Evolutionary conservation across 2,797 vertebrate species (phyloP).

Genomic region (Enteromius paludinosus): DNA sequence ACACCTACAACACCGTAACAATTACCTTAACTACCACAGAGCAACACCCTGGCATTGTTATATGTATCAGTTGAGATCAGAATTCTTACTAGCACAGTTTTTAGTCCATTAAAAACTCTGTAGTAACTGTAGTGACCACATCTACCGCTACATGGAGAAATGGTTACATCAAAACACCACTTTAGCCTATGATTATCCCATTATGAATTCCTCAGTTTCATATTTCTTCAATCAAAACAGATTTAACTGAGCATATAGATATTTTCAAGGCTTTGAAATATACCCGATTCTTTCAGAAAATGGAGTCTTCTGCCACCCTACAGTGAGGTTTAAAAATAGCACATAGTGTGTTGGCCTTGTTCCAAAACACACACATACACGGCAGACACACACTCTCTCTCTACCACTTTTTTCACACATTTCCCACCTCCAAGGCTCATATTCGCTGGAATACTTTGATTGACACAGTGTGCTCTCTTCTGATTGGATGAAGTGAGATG

Average conservation of each 20-base stretch:
- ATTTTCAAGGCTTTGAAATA: constrained; percentile 14
- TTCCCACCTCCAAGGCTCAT: constrained; percentile 64
- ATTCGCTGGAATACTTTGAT: constrained; percentile 64
- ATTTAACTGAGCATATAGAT: background rate
- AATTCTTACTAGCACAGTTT: background rate
- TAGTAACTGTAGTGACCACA: background rate
- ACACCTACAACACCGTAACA: background rate
- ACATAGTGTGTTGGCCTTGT: constrained; percentile 70
- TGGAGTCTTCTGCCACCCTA: constrained; percentile 60
- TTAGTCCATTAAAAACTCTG: background rate
- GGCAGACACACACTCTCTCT: constrained; percentile 50
- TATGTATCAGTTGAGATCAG: background rate
- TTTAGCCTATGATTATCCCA: background rate
- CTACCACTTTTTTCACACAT: constrained; percentile 49
- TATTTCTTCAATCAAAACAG: background rate
- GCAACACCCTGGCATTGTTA: background rate
- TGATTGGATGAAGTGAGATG: constrained; percentile 46
- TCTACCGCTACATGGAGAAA: background rate
- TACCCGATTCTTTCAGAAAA: constrained; percentile 59
- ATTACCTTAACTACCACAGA: background rate
- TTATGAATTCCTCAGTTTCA: background rate
- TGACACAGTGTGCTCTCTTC: constrained; percentile 54
- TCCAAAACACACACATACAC: constrained; percentile 70
- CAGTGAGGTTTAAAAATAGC: constrained; percentile 72
- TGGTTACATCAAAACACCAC: background rate